phyloP scores from a whole-genome alignment of 2,113 vertebrate genomes.

The Macrotus californicus region DNA sequence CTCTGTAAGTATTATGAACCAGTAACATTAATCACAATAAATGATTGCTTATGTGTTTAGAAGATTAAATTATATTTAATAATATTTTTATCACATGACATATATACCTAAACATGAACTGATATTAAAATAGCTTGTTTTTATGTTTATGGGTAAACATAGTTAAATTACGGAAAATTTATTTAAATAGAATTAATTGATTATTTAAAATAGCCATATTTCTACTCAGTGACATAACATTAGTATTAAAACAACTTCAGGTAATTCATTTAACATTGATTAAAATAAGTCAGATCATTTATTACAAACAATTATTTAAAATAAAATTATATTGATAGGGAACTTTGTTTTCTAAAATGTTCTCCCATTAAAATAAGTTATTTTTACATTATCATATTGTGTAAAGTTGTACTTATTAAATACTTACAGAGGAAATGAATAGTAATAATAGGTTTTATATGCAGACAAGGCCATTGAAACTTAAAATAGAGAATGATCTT shows the following conservation, averaged over 20 bases:
- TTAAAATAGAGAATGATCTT: conserved; percentile 44
- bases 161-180: conserved; percentile 16
- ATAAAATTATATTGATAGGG: neutral
- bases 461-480: conserved; percentile 25
- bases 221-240: neutral
- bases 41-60: neutral
- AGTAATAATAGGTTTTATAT: conserved; percentile 41
- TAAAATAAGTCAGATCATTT: neutral
- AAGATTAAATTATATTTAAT: conserved; percentile 14
- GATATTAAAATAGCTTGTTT: neutral
- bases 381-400: neutral
- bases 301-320: conserved; percentile 24
- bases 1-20: neutral
- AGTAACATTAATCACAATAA: neutral
- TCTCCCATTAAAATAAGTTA: neutral
- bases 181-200: neutral
- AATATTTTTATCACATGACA: neutral
- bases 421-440: conserved; percentile 30
- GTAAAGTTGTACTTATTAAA: conserved; percentile 42
- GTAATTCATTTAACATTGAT: neutral
- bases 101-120: neutral
- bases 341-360: conserved; percentile 33
- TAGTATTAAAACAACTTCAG: conserved; percentile 12
- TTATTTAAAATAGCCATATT: conserved; percentile 48
- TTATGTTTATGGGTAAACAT: conserved; percentile 1